phyloP scores from a whole-genome alignment of 2,888 invertebrate genomes.

The Aspidapion aeneum region DNA sequence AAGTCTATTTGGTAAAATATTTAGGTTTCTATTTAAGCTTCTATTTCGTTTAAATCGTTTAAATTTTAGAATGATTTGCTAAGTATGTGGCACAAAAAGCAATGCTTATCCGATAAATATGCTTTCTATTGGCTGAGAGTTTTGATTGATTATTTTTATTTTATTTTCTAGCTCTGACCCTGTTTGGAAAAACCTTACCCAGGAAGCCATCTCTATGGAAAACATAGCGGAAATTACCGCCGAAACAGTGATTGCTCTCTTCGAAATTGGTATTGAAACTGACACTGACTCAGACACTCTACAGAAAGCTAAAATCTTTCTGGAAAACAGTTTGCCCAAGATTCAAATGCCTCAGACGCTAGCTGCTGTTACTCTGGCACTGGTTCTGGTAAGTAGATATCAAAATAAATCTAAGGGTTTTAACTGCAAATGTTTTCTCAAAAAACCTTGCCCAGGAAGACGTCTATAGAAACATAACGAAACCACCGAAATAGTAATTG shows the following conservation, averaged over 20 bases:
- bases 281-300: conserved; percentile 45
- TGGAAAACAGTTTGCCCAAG: conserved; percentile 56
- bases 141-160: too few species aligned
- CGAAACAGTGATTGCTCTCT: conserved; percentile 57
- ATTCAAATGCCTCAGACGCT: conserved; percentile 57
- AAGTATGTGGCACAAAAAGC: too few species aligned
- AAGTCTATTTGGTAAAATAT: background rate
- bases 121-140: too few species aligned
- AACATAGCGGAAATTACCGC: conserved; percentile 60
- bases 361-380: conserved; percentile 57
- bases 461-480: conserved; percentile 53
- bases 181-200: conserved; percentile 46
- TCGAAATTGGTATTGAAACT: conserved; percentile 54
- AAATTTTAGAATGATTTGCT: background rate
- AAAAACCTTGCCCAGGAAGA: conserved; percentile 51
- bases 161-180: conserved; percentile 5
- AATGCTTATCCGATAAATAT: too few species aligned
- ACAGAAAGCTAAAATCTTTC: conserved; percentile 54
- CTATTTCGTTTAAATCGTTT: background rate
- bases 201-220: conserved; percentile 52
- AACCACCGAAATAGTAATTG: conserved; percentile 61
- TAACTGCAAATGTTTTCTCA: too few species aligned
- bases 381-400: conserved; percentile 48
- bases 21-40: background rate
- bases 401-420: too few species aligned